These are phyloP conservation scores for Amazona guildingii DNA, from an alignment of 2,113 vertebrate species.

Conservation along the genomic window DNA sequence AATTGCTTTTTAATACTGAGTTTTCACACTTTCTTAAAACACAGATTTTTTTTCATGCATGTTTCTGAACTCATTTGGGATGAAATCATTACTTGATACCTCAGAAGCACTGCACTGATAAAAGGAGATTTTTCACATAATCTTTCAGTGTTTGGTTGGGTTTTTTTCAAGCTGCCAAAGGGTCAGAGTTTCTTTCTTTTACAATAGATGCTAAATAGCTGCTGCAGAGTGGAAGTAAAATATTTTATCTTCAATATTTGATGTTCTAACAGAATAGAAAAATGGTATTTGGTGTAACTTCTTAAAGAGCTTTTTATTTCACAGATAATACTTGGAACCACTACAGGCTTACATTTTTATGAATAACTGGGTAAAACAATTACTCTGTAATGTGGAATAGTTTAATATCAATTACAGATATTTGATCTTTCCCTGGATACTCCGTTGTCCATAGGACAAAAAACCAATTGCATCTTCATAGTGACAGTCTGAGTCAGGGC, in stretches of 20 bases:
- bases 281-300: neutral
- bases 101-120: neutral
- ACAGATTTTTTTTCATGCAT: neutral
- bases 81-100: neutral
- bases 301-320: slow-evolving; percentile 14
- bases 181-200: neutral
- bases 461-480: neutral
- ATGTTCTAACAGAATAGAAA: neutral
- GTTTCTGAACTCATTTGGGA: neutral
- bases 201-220: neutral
- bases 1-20: neutral
- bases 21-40: neutral
- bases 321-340: neutral
- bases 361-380: slow-evolving; percentile 14
- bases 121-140: neutral
- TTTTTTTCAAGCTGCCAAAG: neutral
- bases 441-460: neutral
- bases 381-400: neutral
- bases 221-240: neutral
- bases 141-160: neutral
- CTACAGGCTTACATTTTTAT: neutral
- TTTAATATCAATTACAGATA: neutral
- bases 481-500: neutral
- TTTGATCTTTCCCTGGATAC: neutral
- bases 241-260: neutral